Conservation (phyloP, 2,797 vertebrate species). For the Hylomyscus alleni region DNA sequence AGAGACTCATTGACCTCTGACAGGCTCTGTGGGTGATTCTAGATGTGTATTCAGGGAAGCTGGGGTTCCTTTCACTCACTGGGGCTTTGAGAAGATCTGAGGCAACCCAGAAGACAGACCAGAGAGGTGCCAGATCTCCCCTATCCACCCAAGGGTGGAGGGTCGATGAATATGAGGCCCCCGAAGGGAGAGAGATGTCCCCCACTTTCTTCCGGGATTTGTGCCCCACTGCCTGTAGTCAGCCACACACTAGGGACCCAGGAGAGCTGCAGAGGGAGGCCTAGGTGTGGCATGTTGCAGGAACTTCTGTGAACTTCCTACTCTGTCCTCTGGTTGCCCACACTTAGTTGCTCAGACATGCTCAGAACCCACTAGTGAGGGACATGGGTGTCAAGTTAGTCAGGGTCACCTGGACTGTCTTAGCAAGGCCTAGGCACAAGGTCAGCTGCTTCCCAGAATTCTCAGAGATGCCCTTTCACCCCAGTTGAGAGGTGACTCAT, state of each 20-base stretch:
- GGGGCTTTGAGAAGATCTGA: not conserved
- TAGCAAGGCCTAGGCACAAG: not conserved
- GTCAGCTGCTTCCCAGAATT: not conserved
- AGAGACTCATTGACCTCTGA: not conserved
- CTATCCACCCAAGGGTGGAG: not conserved
- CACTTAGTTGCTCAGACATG: not conserved
- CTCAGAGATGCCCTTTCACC: not conserved
- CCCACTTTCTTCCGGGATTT: not conserved
- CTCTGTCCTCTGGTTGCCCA: not conserved
- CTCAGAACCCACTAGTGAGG: not conserved
- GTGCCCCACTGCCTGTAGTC: rapidly evolving
- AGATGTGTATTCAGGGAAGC: not conserved
- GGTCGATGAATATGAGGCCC: not conserved
- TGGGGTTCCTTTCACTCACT: not conserved
- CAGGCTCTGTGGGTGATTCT: not conserved
- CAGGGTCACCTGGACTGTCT: not conserved
- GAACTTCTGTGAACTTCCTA: not conserved
- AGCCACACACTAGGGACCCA: not conserved
- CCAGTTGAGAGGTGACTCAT: not conserved
- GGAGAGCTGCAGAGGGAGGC: not conserved
- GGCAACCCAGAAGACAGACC: not conserved
- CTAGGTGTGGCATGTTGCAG: not conserved
- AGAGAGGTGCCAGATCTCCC: not conserved
- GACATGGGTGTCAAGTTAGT: not conserved
- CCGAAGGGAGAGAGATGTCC: too few species aligned